Percentiles rank a stretch among this genome's conserved stretches.
phyloP scores from a whole-genome alignment of 2,888 invertebrate genomes.

The Drosophila longiperda region DNA sequence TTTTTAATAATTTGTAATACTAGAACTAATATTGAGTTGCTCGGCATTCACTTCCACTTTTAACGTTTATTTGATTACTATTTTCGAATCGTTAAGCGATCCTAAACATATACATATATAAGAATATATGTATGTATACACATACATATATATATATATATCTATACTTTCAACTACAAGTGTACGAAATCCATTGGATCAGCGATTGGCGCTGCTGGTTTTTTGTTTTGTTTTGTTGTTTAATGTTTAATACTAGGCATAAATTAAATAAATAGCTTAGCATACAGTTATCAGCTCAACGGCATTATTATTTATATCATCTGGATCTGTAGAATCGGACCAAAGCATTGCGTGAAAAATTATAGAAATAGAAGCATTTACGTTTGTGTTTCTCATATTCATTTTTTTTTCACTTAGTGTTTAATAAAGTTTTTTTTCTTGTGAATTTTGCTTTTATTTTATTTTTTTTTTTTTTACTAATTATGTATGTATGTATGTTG shows the following conservation, averaged over 20 bases:
- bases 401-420: conserved; percentile 53
- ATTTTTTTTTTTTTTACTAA: conserved; percentile 26
- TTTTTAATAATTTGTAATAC: conserved; percentile 69
- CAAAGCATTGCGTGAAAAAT: conserved; percentile 65
- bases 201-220: conserved; percentile 49
- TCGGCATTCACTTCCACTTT: conserved; percentile 66
- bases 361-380: conserved; percentile 55
- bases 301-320: conserved; percentile 68
- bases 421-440: conserved; percentile 60
- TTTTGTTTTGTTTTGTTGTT: conserved; percentile 17
- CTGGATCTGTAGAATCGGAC: conserved; percentile 41
- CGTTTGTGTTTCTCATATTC: not conserved
- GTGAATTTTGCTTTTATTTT: conserved; percentile 26
- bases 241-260: conserved; percentile 73
- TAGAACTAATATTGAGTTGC: conserved; percentile 77
- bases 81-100: conserved; percentile 69
- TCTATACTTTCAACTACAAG: conserved; percentile 67
- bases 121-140: conserved; percentile 15
- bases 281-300: conserved; percentile 71
- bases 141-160: conserved; percentile 22
- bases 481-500: conserved; percentile 20
- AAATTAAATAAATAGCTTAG: conserved; percentile 78
- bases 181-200: conserved; percentile 64
- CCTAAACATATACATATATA: conserved; percentile 36
- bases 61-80: conserved; percentile 66